Evolutionary conservation across 2,797 vertebrate species (phyloP), one percentile per base, ranked within the genome.

Genomic region (Sebastolobus alascanus): DNA sequence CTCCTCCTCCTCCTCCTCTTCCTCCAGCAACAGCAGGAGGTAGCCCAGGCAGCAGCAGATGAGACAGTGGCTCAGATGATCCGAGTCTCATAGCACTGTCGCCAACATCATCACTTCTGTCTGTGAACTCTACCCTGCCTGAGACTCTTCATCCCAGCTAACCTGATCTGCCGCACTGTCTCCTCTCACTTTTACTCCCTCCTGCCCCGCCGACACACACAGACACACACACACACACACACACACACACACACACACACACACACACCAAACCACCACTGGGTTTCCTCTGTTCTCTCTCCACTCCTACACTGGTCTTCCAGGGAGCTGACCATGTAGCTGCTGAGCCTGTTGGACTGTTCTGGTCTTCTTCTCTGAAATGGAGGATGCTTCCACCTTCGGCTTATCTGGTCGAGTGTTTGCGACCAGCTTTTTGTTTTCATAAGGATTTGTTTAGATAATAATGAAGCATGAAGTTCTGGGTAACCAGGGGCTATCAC

Each of bases 31-130:
- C 81, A 94, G 27, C 95, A 98, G 95, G 97, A 99, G 65, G 94
- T 95, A 16, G 84, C 90, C 87, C 97, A 98, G 93, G 88, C 93
- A 56, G 96, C 94, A 68, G 95, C 95, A 54, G 98, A 99, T 68
- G 98, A 99, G 89, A 96, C 96, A 0, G 97, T 99, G 95, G 97
- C 97, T 91, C 97, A 98, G 94, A 98, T 99, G 96, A 98, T 99
- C 93, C 93, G 97, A 77, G 97, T 98, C 77, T 98, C 97, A 43
- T 98, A 98, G 96, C 96, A 85, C 65, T 76, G 75, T 82, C 75
- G 40, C 18, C 40, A 61, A 37, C 65, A 56, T 66, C 73, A 13
- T 31, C 70, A 50, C 71, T 33, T 75, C 79, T 71, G 16, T 69
- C 84, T 73, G 72, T 75, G 77, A 83, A 87, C 79, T 87, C 69